phyloP scores from a whole-genome alignment of 2,888 invertebrate genomes.

The Himalopsyche japonica region DNA sequence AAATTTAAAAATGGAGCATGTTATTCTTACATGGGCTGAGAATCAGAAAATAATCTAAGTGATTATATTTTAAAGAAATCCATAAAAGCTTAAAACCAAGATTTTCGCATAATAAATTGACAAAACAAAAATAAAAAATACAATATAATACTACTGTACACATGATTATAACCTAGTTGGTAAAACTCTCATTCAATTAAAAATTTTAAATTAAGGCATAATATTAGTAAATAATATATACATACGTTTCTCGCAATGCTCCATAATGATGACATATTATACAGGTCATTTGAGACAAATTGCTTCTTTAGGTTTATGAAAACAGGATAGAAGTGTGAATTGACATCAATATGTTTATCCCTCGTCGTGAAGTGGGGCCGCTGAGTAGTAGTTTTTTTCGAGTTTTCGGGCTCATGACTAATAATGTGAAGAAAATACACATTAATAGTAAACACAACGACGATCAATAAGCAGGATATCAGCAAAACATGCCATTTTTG shows the following conservation, averaged over 20 bases:
- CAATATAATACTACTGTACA: too few relatives aligned
- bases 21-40: too few relatives aligned
- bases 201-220: too few relatives aligned
- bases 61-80: not conserved
- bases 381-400: constrained; percentile 11
- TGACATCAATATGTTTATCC: constrained; percentile 14
- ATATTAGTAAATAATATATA: constrained; percentile 43
- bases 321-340: constrained; percentile 21
- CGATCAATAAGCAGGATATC: constrained; percentile 38
- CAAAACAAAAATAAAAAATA: too few relatives aligned
- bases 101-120: too few relatives aligned
- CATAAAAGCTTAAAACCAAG: too few relatives aligned
- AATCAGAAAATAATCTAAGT: too few relatives aligned
- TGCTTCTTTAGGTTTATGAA: constrained; percentile 17
- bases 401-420: constrained; percentile 45
- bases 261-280: constrained; percentile 48
- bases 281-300: constrained; percentile 45
- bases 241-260: constrained; percentile 47
- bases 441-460: constrained; percentile 43
- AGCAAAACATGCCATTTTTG: constrained; percentile 39
- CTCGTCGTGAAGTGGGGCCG: not conserved
- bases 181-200: too few relatives aligned
- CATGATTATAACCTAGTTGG: too few relatives aligned
- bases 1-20: too few relatives aligned
- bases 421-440: constrained; percentile 52